A percentile compares a stretch with the other conserved stretches of the same genome.
These are phyloP conservation scores for Magallana ariakensis DNA, from an alignment of 1,140 invertebrate genomes.

Conservation along the genomic window DNA sequence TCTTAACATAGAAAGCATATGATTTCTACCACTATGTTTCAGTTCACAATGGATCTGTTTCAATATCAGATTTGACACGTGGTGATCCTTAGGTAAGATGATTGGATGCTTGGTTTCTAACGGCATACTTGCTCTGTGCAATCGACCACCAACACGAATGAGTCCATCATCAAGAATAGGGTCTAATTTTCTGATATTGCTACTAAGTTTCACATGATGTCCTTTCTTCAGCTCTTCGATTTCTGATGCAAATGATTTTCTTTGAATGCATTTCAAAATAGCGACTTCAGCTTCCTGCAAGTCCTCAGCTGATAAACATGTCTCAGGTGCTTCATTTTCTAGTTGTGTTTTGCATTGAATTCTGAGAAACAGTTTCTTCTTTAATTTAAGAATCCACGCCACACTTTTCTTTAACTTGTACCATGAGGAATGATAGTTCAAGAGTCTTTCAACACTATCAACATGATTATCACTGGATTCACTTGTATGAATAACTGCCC, in stretches of 20 bases:
- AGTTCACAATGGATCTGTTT: constrained; percentile 40
- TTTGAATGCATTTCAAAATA: not conserved
- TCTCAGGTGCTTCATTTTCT: not conserved
- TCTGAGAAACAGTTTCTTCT: not conserved
- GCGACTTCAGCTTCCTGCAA: not conserved
- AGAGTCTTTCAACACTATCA: constrained; percentile 19
- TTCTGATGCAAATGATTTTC: not conserved
- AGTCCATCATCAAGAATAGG: constrained; percentile 50
- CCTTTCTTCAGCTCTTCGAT: not conserved
- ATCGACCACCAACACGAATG: constrained; percentile 54
- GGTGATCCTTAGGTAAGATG: constrained; percentile 51
- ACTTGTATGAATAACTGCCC: not conserved
- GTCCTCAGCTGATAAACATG: not conserved
- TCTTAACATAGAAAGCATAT: constrained; percentile 33
- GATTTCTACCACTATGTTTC: constrained; percentile 51
- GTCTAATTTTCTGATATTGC: constrained; percentile 47
- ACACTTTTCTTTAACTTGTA: constrained; percentile 16
- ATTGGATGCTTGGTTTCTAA: constrained; percentile 51
- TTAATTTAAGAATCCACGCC: constrained; percentile 34
- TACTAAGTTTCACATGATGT: not conserved
- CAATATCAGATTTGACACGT: constrained; percentile 47
- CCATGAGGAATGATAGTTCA: constrained; percentile 40
- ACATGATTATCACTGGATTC: not conserved
- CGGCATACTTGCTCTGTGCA: constrained; percentile 10
- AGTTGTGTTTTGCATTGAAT: not conserved